Conservation (phyloP, 2,888 invertebrate species). For the Cetonia aurata region DNA sequence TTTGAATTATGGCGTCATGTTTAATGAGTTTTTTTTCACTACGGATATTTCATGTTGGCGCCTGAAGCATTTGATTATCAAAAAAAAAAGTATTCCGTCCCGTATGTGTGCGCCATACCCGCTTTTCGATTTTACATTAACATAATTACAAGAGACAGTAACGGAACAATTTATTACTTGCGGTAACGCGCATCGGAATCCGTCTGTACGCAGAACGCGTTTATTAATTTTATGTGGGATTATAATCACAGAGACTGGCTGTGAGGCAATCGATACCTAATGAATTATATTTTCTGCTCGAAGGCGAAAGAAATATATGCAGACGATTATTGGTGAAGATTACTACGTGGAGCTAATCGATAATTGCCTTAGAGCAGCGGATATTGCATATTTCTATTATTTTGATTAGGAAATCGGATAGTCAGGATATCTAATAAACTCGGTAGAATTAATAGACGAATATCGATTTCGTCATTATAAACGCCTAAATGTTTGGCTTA, state of each 20-base stretch:
- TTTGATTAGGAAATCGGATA: too few species aligned
- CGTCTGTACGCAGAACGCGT: not conserved
- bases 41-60: not conserved
- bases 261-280: conserved; percentile 23
- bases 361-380: too few species aligned
- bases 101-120: not conserved
- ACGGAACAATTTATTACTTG: conserved; percentile 17
- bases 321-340: conserved; percentile 5
- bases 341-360: not conserved
- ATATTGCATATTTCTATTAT: too few species aligned
- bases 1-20: conserved; percentile 15
- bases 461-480: too few species aligned
- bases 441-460: too few species aligned
- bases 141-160: conserved; percentile 28
- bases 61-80: conserved; percentile 10
- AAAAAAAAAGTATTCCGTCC: conserved; percentile 6
- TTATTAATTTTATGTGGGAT: conserved; percentile 21
- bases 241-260: not conserved
- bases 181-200: not conserved
- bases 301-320: conserved; percentile 2
- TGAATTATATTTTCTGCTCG: conserved; percentile 13
- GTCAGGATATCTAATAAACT: too few species aligned
- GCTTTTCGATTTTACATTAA: conserved; percentile 2
- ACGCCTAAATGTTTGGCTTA: too few species aligned
- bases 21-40: conserved; percentile 17